Evolutionary conservation across 2,888 invertebrate species (phyloP).

Genomic region (Diarsia brunnea): DNA sequence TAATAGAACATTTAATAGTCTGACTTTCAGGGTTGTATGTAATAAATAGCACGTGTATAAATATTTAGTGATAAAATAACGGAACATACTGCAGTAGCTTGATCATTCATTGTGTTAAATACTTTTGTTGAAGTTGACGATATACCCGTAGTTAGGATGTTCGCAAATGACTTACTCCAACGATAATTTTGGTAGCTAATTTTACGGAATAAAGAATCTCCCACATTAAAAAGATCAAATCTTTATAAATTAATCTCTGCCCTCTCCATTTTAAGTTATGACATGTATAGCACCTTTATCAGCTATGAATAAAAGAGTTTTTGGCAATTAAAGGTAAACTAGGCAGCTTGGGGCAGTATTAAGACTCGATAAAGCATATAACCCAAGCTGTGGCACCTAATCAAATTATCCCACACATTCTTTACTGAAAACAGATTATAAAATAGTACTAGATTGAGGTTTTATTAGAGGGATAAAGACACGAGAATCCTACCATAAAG

Average conservation of each 20-base stretch:
- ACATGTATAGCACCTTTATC: not conserved
- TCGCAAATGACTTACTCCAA: slow-evolving; percentile 23
- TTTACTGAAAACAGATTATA: not conserved
- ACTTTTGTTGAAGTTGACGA: slow-evolving; percentile 26
- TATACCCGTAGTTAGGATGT: slow-evolving; percentile 47
- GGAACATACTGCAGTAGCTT: slow-evolving; percentile 44
- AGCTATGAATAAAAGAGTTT: not conserved
- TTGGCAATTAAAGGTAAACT: too few species aligned
- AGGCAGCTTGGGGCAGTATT: slow-evolving; percentile 1
- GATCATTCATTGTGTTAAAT: slow-evolving; percentile 30
- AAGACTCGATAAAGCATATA: not conserved
- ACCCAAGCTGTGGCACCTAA: not conserved
- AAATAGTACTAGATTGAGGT: not conserved
- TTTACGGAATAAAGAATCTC: slow-evolving; percentile 3
- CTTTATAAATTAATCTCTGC: not conserved
- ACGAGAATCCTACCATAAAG: slow-evolving; percentile 6
- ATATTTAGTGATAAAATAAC: slow-evolving; percentile 60
- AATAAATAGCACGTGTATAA: slow-evolving; percentile 69
- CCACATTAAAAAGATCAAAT: not conserved
- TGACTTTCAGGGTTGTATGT: slow-evolving; percentile 82
- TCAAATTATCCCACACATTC: not conserved
- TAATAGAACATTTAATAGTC: slow-evolving; percentile 77
- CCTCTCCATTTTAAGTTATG: not conserved
- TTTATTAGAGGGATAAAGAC: not conserved
- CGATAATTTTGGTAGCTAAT: slow-evolving; percentile 17